Evolutionary conservation across 2,888 invertebrate genomes (phyloP).

Genomic region (Apoda limacodes): DNA sequence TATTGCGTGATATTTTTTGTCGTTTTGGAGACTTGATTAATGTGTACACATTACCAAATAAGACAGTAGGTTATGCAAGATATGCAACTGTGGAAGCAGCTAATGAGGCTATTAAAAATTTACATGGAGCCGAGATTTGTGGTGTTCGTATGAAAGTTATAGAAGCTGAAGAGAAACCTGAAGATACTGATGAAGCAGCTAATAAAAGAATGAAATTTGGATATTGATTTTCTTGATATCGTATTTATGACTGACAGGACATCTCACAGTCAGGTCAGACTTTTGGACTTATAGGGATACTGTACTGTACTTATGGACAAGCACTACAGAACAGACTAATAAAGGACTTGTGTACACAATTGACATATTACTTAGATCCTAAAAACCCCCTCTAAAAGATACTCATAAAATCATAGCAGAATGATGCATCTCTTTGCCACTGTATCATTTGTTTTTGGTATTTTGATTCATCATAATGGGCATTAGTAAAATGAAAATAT

Average conservation of each 20-base stretch:
- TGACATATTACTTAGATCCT: conserved; percentile 27
- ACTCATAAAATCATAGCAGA: too few species aligned
- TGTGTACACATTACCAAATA: conserved; percentile 88
- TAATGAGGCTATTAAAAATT: conserved; percentile 72
- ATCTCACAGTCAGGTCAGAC: conserved; percentile 8
- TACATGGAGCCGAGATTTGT: conserved; percentile 91
- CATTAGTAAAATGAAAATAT: too few species aligned
- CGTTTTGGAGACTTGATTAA: conserved; percentile 92
- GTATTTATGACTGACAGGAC: conserved; percentile 22
- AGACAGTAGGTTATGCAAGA: conserved; percentile 93
- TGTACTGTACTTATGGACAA: conserved; percentile 5
- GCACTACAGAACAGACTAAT: conserved; percentile 23
- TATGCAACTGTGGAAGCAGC: conserved; percentile 83
- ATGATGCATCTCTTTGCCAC: too few species aligned
- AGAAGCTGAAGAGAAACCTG: conserved; percentile 78
- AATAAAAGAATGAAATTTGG: conserved; percentile 33
- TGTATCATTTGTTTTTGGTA: too few species aligned
- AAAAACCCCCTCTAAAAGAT: too few species aligned
- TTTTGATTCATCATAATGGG: too few species aligned
- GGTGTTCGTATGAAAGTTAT: conserved; percentile 89
- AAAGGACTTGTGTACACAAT: conserved; percentile 22
- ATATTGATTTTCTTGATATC: conserved; percentile 11
- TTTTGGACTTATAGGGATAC: conserved; percentile 18
- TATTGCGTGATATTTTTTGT: conserved; percentile 89
- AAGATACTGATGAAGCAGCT: conserved; percentile 26